Percentiles rank a stretch among this genome's conserved stretches.
Conservation (phyloP, 2,888 invertebrate genomes). For the Cremastinae sp. region DNA sequence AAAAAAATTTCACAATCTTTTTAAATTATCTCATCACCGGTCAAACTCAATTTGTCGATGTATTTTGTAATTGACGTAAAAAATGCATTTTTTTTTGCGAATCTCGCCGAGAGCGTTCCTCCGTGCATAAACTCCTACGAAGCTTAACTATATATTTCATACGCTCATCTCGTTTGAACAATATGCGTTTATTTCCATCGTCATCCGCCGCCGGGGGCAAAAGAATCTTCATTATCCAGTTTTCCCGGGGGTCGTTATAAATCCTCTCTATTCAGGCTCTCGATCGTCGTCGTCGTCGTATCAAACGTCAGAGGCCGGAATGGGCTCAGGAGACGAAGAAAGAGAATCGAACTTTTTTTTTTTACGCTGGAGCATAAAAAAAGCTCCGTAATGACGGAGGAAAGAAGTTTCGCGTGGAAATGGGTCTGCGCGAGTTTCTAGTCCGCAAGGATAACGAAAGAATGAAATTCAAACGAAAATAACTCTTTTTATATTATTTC, state of each 20-base stretch:
- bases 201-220: slow-evolving; percentile 54
- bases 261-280: slow-evolving; percentile 61
- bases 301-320: no score
- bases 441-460: slow-evolving; percentile 13
- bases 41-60: no score
- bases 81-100: neutral
- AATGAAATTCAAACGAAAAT: slow-evolving; percentile 25
- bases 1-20: no score
- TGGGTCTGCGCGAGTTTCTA: no score
- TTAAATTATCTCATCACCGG: no score
- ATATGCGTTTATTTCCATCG: slow-evolving; percentile 55
- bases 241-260: slow-evolving; percentile 61
- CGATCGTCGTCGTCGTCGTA: slow-evolving; percentile 55
- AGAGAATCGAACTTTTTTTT: no score
- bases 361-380: no score
- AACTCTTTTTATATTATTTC: slow-evolving; percentile 38
- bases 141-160: neutral
- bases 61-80: no score
- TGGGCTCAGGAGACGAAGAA: no score
- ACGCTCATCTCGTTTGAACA: slow-evolving; percentile 44
- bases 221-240: slow-evolving; percentile 64
- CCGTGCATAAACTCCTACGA: neutral
- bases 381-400: slow-evolving; percentile 61
- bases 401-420: slow-evolving; percentile 55
- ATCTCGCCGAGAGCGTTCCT: neutral